phyloP scores from a whole-genome alignment of 2,888 invertebrate genomes.

The Philereme vetulata region DNA sequence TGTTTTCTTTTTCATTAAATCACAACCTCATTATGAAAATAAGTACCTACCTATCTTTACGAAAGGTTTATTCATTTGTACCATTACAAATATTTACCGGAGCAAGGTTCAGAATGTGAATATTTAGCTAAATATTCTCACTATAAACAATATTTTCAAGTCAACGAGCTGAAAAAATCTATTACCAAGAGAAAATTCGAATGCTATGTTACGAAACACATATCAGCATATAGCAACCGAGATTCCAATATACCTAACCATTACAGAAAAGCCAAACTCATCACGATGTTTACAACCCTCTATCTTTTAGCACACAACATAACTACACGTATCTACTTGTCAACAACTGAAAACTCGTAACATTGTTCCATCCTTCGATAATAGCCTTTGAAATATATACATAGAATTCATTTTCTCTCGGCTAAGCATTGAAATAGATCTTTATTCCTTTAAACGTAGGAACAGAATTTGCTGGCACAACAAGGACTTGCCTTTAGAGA shows the following conservation, averaged over 20 bases:
- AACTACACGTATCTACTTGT: slow-evolving; percentile 48
- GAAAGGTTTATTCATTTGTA: too few species aligned
- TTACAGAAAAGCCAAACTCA: slow-evolving; percentile 48
- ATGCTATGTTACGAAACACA: too few species aligned
- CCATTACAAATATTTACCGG: too few species aligned
- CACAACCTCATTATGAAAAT: too few species aligned
- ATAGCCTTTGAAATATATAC: slow-evolving; percentile 61
- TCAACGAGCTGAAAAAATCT: too few species aligned
- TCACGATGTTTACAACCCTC: slow-evolving; percentile 60
- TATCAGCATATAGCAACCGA: slow-evolving; percentile 12
- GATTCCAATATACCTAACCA: slow-evolving; percentile 15
- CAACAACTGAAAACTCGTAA: slow-evolving; percentile 62
- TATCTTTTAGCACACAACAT: slow-evolving; percentile 45
- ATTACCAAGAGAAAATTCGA: too few species aligned
- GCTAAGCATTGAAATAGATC: slow-evolving; percentile 76
- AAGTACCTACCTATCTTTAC: too few species aligned
- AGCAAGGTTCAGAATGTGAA: too few species aligned
- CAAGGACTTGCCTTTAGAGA: slow-evolving; percentile 48
- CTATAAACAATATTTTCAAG: too few species aligned
- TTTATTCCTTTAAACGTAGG: slow-evolving; percentile 80
- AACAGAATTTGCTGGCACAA: slow-evolving; percentile 80
- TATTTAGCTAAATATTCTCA: too few species aligned
- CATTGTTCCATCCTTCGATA: slow-evolving; percentile 49
- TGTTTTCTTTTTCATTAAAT: too few species aligned
- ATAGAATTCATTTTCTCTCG: slow-evolving; percentile 75